Evolutionary conservation across 2,113 vertebrate genomes (phyloP).

Genomic region (Gallinago undulata): DNA sequence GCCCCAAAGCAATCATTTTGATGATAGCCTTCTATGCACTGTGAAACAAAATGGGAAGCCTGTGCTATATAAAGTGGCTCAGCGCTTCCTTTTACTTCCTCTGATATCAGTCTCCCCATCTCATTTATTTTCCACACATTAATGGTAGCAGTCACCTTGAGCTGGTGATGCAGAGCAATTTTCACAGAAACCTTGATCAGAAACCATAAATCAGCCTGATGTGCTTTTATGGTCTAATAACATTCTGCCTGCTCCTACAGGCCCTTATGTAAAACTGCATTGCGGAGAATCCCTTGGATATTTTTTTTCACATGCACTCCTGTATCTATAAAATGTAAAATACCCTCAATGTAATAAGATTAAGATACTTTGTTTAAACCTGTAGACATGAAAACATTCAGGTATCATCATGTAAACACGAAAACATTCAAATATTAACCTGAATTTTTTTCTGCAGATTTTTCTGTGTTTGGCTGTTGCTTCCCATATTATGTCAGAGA

Average conservation of each 20-base stretch:
- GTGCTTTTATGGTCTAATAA: conserved; percentile 87
- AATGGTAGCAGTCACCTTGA: conserved; percentile 88
- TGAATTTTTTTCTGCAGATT: neutral
- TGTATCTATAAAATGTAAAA: conserved; percentile 24
- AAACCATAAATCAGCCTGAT: conserved; percentile 88
- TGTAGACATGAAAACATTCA: neutral
- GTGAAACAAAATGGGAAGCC: conserved; percentile 80
- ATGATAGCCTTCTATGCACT: conserved; percentile 79
- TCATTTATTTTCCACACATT: conserved; percentile 85
- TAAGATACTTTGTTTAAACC: neutral
- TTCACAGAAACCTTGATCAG: conserved; percentile 87
- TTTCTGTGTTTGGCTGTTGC: neutral
- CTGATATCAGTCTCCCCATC: conserved; percentile 74
- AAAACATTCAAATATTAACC: neutral
- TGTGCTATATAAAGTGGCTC: conserved; percentile 76
- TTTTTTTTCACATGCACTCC: neutral
- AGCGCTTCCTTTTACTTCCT: conserved; percentile 71
- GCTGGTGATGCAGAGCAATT: conserved; percentile 85
- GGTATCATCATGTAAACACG: neutral
- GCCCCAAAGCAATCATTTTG: conserved; percentile 81
- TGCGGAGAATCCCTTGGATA: conserved; percentile 68
- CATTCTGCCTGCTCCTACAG: conserved; percentile 80
- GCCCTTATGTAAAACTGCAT: conserved; percentile 81
- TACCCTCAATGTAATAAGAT: neutral
- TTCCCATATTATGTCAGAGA: neutral